Evolutionary conservation across 2,888 invertebrate genomes (phyloP), one percentile per base, ranked within the genome.

Genomic region (Sipha maydis): DNA sequence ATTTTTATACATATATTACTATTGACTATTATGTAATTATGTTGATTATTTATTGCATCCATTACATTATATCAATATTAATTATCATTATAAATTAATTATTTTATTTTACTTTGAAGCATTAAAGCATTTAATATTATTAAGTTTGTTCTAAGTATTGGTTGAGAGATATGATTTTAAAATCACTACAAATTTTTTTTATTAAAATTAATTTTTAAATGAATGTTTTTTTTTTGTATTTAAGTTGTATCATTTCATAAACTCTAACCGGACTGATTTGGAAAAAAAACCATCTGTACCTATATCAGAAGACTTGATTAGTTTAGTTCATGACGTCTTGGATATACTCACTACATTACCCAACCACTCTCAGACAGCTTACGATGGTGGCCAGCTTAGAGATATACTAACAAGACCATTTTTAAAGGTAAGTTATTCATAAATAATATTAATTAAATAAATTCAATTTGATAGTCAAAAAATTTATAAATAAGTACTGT

Each of bases 371-470:
- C 88, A 89, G 19, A 75, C 84, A 56, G 84, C 80, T 54, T 89
- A 90, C 34, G 92, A 92, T 85, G 91, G 92, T 71, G 92, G 92
- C 90, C 93, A 93, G 90, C 92, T 93, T 89, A 91, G 92, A 89
- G 92, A 92, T 89, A 92, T 93, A 89, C 92, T 94, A 86, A 92
- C 91, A 86, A 92, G 92, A 89, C 92, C 93, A 48, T 93, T 93
- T 91, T 91, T 94, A 90, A 93, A 93, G 93, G 94, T 94, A 92
- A 92, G 92, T 91, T 69, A 77, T 85, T 75, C 9, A 38, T 38
- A 21, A 0, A 38, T 75, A 25, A 61, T 71, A 71, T 73, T 9
- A 34, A 73, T 73, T 56, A 19, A 19, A 19, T 56, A 11, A 56
- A 9, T 56, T 56, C 9, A 56, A 56, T 56, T 56, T 56, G 17